These are phyloP conservation scores for Philhelius pedissequus DNA, from an alignment of 2,888 invertebrate genomes.

Conservation along the genomic window DNA sequence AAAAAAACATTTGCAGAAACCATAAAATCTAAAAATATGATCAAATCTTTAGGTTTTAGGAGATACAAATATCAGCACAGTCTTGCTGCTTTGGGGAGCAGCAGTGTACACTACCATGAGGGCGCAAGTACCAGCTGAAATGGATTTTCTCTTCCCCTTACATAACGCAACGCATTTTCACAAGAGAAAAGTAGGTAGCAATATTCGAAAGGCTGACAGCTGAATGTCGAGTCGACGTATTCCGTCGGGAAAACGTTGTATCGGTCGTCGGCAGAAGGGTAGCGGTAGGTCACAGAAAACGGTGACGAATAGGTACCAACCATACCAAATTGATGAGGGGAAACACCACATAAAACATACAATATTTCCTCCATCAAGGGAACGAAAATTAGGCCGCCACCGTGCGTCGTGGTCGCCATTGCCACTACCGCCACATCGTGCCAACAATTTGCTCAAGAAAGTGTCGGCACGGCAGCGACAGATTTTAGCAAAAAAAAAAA, in stretches of 20 bases:
- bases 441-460: neutral
- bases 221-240: neutral
- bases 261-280: neutral
- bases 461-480: neutral
- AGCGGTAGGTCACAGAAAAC: neutral
- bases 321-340: neutral
- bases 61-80: neutral
- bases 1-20: neutral
- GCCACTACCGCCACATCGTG: neutral
- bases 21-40: neutral
- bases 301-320: no score
- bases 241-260: neutral
- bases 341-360: neutral
- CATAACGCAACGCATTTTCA: neutral
- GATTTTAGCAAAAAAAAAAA: conserved; percentile 35
- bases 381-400: conserved; percentile 37
- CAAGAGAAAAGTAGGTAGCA: neutral
- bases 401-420: neutral
- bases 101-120: neutral
- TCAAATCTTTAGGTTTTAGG: neutral
- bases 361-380: neutral
- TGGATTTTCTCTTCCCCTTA: conserved; percentile 31
- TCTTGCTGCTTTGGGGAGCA: neutral
- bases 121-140: conserved; percentile 54
- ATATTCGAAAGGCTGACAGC: neutral